Evolutionary conservation across 2,113 vertebrate genomes (phyloP), one percentile per base, ranked within the genome.

Genomic region (Pseudonaja textilis): DNA sequence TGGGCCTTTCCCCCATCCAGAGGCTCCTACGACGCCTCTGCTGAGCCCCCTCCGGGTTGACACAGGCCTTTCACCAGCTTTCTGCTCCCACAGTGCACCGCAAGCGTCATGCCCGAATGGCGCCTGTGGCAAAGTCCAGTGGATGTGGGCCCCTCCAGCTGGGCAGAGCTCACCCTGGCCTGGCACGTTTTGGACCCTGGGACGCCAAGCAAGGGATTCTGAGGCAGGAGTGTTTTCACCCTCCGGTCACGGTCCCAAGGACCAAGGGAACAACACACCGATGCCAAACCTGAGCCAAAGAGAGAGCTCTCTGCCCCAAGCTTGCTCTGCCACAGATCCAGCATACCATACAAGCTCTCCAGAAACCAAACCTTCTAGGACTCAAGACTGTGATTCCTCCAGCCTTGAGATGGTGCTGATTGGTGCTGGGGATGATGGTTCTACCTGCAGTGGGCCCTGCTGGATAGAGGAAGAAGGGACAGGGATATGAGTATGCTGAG

Each of bases 101-200:
- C 91, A 95, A 23, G 93, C 91, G 57, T 93, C 96, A 1, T 95
- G 92, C 55, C 95, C 95, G 25, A 95, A 94, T 59, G 96, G 95
- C 3, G 96, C 96, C 74, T 96, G 95, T 64, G 93, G 96, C 47
- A 96, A 94, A 7, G 95, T 96, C 52, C 95, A 95, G 54, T 97
- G 97, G 97, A 96, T 96, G 55, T 97, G 97, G 97, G 96, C 96
- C 0, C 96, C 96, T 29, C 96, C 97, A 3, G 96, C 97, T 3
- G 96, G 97, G 85, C 95, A 97, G 91, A 97, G 96, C 59, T 96
- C 96, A 18, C 96, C 97, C 4, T 97, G 97, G 97, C 96, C 97
- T 86, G 94, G 92, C 45, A 91, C 94, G 42, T 95, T 95, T 47
- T 97, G 96, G 95, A 95, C 95, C n/a, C 95, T 94, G 89, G 93